Base-by-base conservation (phyloP, 2,113 vertebrate genomes). In the Buteo buteo region DNA sequence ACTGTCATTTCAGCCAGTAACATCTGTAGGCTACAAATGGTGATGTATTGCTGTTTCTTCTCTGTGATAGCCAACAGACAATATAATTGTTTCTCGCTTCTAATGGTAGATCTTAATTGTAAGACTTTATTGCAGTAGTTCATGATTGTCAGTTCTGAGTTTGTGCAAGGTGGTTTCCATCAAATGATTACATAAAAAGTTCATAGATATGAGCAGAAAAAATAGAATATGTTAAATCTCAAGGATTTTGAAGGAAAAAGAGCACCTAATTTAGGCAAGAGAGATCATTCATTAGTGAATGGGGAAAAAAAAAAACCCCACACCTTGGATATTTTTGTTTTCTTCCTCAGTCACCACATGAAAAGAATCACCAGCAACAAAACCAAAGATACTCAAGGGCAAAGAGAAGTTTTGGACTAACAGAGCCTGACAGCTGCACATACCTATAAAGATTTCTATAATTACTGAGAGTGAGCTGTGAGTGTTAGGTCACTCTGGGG, bases 221-320 rank as follows among this genome's bases (percentile, higher is more conserved):
- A 78, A 45, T 40, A 38, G 1, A 65, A 5, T 38, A 19, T 6
- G 10, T 9, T 47, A 61, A 78, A 74, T 58, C 36, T 74, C 31
- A 70, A 61, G 31, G 20, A 69, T 42, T 65, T 88, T 32, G 47
- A 87, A 54, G 29, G 15, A 42, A 13, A 47, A 16, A 38, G 34
- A 88, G 15, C 13, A 52, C 10, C 42, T 57, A 61, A 69, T 38
- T 29, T 31, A 47, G 24, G 16, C 36, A 96, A 38, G 22, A 74
- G 19, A 74, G 5, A 17, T 44, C 6, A 52, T 55, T 71, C 19
- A 38, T 58, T 72, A 67, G 40, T 34, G 13, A 90, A 61, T 11
- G 8, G 17, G 18, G 13, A 5, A 14, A 38, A 65, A 6, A 6
- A 6, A 38, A 22, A 6, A 1, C 0, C 10, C 47, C 20, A 50